phyloP scores from a whole-genome alignment of 1,140 invertebrate species.

The Orchesella cincta region DNA sequence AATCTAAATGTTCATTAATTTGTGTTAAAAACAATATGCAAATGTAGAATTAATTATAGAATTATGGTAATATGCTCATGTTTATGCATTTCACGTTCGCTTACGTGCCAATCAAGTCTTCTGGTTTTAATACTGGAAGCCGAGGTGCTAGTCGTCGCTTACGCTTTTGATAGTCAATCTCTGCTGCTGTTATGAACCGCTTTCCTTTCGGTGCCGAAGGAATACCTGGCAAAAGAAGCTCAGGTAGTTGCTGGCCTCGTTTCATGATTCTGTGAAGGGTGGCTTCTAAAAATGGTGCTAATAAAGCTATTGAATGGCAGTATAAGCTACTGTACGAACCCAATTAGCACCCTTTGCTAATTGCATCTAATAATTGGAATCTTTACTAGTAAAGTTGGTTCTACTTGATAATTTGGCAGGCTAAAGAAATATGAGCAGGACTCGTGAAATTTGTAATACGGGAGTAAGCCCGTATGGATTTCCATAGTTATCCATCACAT shows the following conservation, averaged over 20 bases:
- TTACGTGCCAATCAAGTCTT: constrained; percentile 8
- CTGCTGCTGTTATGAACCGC: background rate
- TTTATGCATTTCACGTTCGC: background rate
- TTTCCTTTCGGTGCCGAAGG: background rate
- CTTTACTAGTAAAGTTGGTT: no score
- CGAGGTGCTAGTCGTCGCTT: background rate
- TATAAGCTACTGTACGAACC: no score
- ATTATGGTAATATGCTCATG: constrained; percentile 4
- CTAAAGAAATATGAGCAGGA: no score
- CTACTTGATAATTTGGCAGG: no score
- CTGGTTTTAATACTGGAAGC: background rate
- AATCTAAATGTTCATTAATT: constrained; percentile 1
- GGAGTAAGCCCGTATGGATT: no score
- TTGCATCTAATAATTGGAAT: no score
- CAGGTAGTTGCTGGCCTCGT: background rate
- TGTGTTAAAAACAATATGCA: background rate
- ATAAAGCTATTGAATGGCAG: no score
- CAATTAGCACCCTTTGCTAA: no score
- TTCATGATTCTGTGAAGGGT: background rate
- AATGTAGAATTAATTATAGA: background rate
- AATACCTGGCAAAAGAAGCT: background rate
- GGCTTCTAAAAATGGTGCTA: background rate
- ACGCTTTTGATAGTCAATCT: background rate
- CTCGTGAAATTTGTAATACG: no score
- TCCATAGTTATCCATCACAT: no score